phyloP scores from a whole-genome alignment of 2,888 invertebrate species.

The Autographa gamma region DNA sequence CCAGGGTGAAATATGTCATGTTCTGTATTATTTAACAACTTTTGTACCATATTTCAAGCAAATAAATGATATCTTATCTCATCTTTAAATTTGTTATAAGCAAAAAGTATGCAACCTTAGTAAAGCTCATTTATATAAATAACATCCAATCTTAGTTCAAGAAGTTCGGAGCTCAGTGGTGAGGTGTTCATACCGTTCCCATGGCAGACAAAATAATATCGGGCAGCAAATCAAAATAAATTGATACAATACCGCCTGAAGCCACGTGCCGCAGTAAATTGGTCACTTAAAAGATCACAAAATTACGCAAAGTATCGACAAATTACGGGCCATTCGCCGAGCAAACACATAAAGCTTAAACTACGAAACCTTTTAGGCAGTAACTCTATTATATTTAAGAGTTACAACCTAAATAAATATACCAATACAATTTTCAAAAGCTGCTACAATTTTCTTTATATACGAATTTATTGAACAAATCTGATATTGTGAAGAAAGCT shows the following conservation, averaged over 20 bases:
- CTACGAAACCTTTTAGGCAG: neutral
- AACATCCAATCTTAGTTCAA: neutral
- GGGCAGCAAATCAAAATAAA: constrained; percentile 23
- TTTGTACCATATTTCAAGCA: no score
- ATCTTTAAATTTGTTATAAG: no score
- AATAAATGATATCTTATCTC: no score
- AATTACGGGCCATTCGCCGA: constrained; percentile 28
- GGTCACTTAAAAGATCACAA: constrained; percentile 29
- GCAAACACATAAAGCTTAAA: constrained; percentile 11
- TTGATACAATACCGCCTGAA: constrained; percentile 27
- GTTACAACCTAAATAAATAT: neutral
- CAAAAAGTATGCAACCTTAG: no score
- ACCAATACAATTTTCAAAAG: neutral
- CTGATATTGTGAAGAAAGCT: no score
- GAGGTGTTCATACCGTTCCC: constrained; percentile 3
- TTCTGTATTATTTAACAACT: no score
- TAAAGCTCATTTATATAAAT: neutral
- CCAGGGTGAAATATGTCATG: no score
- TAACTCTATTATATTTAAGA: neutral
- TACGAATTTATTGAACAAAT: neutral
- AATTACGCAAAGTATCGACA: constrained; percentile 37
- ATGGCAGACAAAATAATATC: constrained; percentile 14
- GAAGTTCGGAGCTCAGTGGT: neutral
- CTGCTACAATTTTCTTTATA: neutral
- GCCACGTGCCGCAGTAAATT: constrained; percentile 21